Base-by-base conservation (phyloP, 2,113 vertebrate species). In the Mesembrinibis cayennensis region DNA sequence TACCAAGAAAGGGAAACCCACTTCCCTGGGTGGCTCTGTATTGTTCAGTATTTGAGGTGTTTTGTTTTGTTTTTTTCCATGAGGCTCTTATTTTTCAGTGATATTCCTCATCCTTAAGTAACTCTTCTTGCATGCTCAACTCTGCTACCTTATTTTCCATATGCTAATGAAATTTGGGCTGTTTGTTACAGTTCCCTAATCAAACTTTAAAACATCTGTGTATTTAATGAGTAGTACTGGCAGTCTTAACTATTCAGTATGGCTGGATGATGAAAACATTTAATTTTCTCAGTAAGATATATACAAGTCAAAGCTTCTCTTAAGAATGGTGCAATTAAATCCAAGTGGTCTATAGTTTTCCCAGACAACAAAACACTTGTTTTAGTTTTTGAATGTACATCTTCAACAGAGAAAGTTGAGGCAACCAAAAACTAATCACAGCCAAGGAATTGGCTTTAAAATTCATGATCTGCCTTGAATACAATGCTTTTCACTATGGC, bases 151-250 rank as follows among this genome's bases (percentile, higher is more conserved):
- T 92, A 84, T 96, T 95, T 92, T 96, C 96, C 71, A 71, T 97
- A 96, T 96, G 96, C 84, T 90, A 59, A 76, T 63, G 29, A 91
- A 96, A 93, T 90, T 86, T 52, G 80, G 7, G 72, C 42, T 88
- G 95, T 94, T 94, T 20, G 14, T 83, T 45, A 65, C 56, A 73
- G 91, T 76, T 36, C 10, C 82, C 96, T 94, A 94, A 92, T 82
- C 45, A 95, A 98, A 97, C 52, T 72, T 77, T 82, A 88, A 80
- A 97, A 91, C 97, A 93, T 98, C 97, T 97, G 94, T 97, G 97
- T 97, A 52, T 88, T 87, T 98, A 96, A 97, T 97, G 94, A 95
- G 84, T 27, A 50, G 83, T 82, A 26, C 9, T 59, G 92, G 87
- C 90, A 94, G 66, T 86, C 91, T 95, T 78, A 49, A 78, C 82